These are phyloP conservation scores for Strongylocentrotus purpuratus DNA, from an alignment of 35 echinoderm and acorn worm species.

Conservation along the genomic window DNA sequence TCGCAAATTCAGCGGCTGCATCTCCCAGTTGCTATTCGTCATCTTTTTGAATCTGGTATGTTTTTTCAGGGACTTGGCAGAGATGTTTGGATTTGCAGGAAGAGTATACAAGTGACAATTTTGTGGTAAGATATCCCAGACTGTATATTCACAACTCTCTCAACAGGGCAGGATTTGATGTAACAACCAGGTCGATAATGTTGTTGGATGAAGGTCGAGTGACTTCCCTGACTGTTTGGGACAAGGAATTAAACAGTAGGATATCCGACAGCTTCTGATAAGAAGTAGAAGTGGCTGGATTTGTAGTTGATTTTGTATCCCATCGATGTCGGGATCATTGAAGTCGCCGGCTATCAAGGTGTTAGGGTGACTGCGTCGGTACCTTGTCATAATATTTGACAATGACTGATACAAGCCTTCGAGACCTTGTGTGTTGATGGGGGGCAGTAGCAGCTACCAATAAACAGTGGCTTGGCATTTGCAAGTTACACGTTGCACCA, in stretches of 20 bases:
- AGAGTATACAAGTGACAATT: too few species aligned
- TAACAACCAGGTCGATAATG: background rate
- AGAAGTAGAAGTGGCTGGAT: background rate
- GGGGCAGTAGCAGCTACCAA: too few species aligned
- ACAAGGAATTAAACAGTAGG: slow-evolving; percentile 3
- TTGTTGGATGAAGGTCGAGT: slow-evolving; percentile 29
- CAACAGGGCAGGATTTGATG: background rate
- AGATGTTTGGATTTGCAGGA: too few species aligned
- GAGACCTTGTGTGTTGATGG: background rate
- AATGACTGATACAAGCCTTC: background rate
- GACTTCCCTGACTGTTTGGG: slow-evolving; percentile 16
- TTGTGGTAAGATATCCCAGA: too few species aligned
- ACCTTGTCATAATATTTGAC: background rate
- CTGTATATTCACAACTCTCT: background rate
- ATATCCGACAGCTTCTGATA: slow-evolving; percentile 35
- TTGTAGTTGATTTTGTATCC: slow-evolving; percentile 33
- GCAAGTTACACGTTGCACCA: too few species aligned
- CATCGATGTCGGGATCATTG: slow-evolving; percentile 43
- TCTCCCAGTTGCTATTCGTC: too few species aligned
- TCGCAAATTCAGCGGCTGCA: too few species aligned
- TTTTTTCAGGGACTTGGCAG: too few species aligned
- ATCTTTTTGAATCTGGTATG: too few species aligned
- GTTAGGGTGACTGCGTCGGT: slow-evolving; percentile 13
- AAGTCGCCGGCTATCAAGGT: background rate
- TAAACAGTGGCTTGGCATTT: too few species aligned